A percentile compares a stretch with the other conserved stretches of the same genome.
phyloP scores from a whole-genome alignment of 1,140 invertebrate species.

The Geopemphigus sp. region DNA sequence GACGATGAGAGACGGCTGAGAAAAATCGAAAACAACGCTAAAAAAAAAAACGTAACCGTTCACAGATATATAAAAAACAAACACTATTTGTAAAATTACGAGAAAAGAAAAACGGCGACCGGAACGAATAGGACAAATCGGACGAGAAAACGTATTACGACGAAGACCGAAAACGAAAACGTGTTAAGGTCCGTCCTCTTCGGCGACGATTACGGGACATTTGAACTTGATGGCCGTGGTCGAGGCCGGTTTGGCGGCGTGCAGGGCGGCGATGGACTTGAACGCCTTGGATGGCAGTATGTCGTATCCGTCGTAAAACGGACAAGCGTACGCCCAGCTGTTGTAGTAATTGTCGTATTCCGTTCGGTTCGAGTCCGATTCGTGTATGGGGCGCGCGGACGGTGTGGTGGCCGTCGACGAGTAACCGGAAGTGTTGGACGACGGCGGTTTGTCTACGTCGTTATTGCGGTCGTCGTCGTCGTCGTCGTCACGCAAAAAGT shows the following conservation, averaged over 20 bases:
- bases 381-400: neutral
- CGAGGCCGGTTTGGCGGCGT: neutral
- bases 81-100: slow-evolving; percentile 19
- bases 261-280: neutral
- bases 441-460: neutral
- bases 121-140: neutral
- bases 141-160: neutral
- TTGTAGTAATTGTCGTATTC: slow-evolving; percentile 39
- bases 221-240: slow-evolving; percentile 21
- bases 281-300: slow-evolving; percentile 45
- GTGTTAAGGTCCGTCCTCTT: neutral
- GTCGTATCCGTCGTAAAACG: slow-evolving; percentile 21
- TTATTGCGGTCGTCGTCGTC: neutral
- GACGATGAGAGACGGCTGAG: neutral
- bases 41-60: slow-evolving; percentile 33
- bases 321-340: slow-evolving; percentile 31
- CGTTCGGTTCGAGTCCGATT: neutral
- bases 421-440: slow-evolving; percentile 28
- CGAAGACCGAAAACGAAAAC: neutral
- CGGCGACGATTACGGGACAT: slow-evolving; percentile 24
- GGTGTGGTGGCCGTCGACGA: slow-evolving; percentile 31
- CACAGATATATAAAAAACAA: slow-evolving; percentile 36
- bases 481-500: neutral
- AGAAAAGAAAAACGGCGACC: neutral
- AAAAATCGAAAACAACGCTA: neutral